Base-by-base conservation (phyloP, 2,113 vertebrate species). In the Lasiurus cinereus region DNA sequence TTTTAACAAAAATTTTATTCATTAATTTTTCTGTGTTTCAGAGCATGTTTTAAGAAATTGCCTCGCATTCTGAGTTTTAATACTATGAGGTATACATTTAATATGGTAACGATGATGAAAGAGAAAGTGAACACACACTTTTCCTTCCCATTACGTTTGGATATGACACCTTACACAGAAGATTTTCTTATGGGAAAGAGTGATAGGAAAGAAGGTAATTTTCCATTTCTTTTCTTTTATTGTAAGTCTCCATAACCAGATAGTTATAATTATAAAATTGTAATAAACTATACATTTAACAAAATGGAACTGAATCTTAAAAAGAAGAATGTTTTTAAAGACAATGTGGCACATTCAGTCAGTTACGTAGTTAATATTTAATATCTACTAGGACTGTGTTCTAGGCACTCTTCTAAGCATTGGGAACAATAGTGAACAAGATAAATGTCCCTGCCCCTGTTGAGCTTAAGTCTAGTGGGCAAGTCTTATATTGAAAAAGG, bases 81-180 rank as follows among this genome's bases (percentile, higher is more conserved):
- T 98, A 99, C 99, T 92, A 99, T 99, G 99, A 98, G 99, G 31
- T 99, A 99, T 66, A 99, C 99, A 6, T 99, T 99, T 98, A 99
- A 99, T 98, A 99, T 99, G 99, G 99, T 99, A 96, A 99, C 99
- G 31, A 99, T 99, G 99, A 99, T 99, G 99, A 99, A 99, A 98
- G 99, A 99, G 95, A 99, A 99, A 96, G 99, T 99, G 97, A 99
- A 99, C 96, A 99, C 99, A 0, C 99, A 99, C 97, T 99, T 99
- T 98, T 99, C 99, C 46, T 99, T 99, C 97, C 99, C 99, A 0
- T 98, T 99, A 96, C 99, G 99, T 64, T 98, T 99, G 93, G 99
- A 99, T 98, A 99, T 99, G 99, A 99, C 99, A 24, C 99, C 99
- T 5, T 99, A 99, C 98, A 99, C 99, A 1, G 99, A 99, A 98